These are phyloP conservation scores for Zaprionus camerounensis DNA, from an alignment of 1,140 invertebrate genomes.

Conservation along the genomic window DNA sequence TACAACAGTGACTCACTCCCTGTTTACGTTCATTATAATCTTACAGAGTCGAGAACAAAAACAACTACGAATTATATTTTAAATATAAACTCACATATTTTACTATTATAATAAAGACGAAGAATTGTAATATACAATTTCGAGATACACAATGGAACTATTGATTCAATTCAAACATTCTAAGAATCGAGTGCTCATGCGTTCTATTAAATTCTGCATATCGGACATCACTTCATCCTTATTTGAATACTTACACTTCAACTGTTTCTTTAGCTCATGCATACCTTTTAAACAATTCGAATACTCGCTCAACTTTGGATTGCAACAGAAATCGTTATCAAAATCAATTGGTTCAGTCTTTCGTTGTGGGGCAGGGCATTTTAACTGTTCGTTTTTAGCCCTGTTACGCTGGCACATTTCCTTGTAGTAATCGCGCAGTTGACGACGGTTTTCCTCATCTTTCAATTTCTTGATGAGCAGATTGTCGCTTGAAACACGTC, in stretches of 20 bases:
- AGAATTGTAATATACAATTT: neutral
- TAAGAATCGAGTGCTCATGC: neutral
- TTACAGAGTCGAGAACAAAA: too few species aligned
- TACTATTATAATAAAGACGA: neutral
- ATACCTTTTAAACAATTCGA: neutral
- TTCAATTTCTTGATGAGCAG: neutral
- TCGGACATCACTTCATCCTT: neutral
- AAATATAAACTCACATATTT: neutral
- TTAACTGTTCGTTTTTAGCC: neutral
- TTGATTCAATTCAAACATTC: neutral
- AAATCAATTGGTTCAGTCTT: neutral
- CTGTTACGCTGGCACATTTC: neutral
- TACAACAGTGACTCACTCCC: slow-evolving; percentile 7
- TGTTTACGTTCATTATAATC: too few species aligned
- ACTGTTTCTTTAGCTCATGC: neutral
- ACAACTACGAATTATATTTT: neutral
- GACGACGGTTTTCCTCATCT: neutral
- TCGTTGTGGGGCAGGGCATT: neutral
- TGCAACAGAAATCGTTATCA: neutral
- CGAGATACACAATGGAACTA: neutral
- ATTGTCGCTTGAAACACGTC: neutral
- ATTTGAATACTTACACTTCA: neutral
- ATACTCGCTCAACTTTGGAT: neutral
- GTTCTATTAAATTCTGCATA: neutral
- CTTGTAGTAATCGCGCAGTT: neutral